Percentiles rank a stretch among this genome's conserved stretches.
Evolutionary conservation across 1,140 invertebrate species (phyloP).

Genomic region (Euglossa dilemma): DNA sequence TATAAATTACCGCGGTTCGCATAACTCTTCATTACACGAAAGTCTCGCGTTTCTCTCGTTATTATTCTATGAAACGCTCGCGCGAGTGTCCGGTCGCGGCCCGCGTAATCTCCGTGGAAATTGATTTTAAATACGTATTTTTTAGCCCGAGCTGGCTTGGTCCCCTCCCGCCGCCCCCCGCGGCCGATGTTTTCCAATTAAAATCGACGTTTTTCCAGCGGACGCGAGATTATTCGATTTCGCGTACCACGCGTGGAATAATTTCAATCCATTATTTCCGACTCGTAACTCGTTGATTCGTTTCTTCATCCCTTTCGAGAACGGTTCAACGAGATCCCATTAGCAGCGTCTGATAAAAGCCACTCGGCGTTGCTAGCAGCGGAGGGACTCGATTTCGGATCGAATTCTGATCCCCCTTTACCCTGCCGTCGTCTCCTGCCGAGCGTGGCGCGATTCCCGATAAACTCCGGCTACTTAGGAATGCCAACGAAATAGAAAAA

Average conservation of each 20-base stretch:
- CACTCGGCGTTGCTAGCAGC: background rate
- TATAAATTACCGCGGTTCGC: conserved; percentile 15
- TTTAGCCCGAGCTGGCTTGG: background rate
- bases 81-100: background rate
- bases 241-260: background rate
- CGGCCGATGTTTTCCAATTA: background rate
- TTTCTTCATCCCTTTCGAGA: background rate
- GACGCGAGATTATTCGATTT: background rate
- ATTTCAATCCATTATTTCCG: conserved; percentile 16
- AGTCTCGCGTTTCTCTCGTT: background rate
- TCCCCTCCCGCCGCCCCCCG: background rate
- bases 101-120: background rate
- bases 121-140: conserved; percentile 14
- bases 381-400: background rate
- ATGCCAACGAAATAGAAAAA: conserved; percentile 44
- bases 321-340: background rate
- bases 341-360: conserved; percentile 10
- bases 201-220: background rate
- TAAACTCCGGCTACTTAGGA: conserved; percentile 10
- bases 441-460: background rate
- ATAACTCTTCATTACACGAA: conserved; percentile 23
- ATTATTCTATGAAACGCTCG: background rate
- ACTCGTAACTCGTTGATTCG: background rate
- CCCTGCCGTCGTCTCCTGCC: too few relatives aligned
- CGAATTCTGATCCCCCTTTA: conserved; percentile 1